Percentiles rank a stretch among this genome's conserved stretches.
phyloP scores from a whole-genome alignment of 2,888 invertebrate genomes.

The Volucella inanis region DNA sequence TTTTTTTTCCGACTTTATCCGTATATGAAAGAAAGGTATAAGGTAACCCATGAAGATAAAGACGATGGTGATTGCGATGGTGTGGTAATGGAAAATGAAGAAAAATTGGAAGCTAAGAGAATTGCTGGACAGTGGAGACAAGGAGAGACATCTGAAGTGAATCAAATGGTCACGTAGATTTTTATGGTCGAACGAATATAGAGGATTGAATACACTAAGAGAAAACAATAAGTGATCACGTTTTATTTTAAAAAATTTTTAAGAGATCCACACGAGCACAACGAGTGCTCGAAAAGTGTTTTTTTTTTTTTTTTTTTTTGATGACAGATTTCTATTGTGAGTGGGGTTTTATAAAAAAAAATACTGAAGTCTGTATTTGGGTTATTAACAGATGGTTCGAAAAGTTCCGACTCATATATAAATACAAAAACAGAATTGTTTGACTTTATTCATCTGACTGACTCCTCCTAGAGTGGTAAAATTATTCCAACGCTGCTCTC shows the following conservation, averaged over 20 bases:
- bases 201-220: constrained; percentile 22
- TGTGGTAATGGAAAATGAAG: background rate
- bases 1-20: background rate
- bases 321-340: too few species aligned
- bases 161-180: constrained; percentile 41
- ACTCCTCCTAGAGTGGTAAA: too few species aligned
- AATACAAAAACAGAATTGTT: too few species aligned
- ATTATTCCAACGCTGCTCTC: too few species aligned
- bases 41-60: background rate
- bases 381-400: too few species aligned
- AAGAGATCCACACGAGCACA: constrained; percentile 15
- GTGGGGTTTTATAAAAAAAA: too few species aligned
- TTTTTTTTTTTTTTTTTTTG: background rate
- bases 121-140: constrained; percentile 33
- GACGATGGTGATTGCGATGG: constrained; percentile 18
- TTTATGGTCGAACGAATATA: constrained; percentile 16
- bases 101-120: constrained; percentile 43
- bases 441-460: too few species aligned
- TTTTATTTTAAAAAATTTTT: constrained; percentile 10
- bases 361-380: too few species aligned
- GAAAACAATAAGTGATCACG: constrained; percentile 43
- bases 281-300: background rate
- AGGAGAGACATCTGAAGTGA: constrained; percentile 4
- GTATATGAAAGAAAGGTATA: constrained; percentile 40
- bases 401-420: too few species aligned